A percentile compares a stretch with the other conserved stretches of the same genome.
phyloP scores from a whole-genome alignment of 2,888 invertebrate species.

The Apodemia hepburni region DNA sequence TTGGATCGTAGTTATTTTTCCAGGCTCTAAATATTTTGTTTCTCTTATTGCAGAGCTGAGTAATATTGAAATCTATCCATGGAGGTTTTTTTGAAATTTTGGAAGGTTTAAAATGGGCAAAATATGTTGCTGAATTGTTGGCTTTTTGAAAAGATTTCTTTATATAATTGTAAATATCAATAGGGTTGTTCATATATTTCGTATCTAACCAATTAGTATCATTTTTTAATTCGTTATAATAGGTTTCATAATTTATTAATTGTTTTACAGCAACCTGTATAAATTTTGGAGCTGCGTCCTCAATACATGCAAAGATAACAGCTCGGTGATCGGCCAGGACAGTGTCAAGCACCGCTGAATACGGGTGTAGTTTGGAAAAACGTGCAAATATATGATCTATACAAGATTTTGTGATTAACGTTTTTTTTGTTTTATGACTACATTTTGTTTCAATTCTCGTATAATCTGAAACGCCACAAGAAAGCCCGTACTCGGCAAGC shows the following conservation, averaged over 20 bases:
- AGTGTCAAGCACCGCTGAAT: slow-evolving; percentile 28
- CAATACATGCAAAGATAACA: slow-evolving; percentile 21
- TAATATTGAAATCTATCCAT: neutral
- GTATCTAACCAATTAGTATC: slow-evolving; percentile 19
- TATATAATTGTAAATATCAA: slow-evolving; percentile 18
- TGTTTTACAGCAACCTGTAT: slow-evolving; percentile 24
- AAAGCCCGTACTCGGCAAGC: neutral
- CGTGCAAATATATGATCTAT: slow-evolving; percentile 34
- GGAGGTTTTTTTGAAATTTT: neutral
- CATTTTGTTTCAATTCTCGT: slow-evolving; percentile 19
- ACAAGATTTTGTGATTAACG: slow-evolving; percentile 28
- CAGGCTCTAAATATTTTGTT: neutral
- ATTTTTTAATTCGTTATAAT: slow-evolving; percentile 20
- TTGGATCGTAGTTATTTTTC: neutral
- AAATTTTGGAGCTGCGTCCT: neutral
- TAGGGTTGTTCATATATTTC: slow-evolving; percentile 21
- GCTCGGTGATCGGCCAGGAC: slow-evolving; percentile 33
- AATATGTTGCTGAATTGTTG: neutral
- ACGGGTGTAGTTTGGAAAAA: slow-evolving; percentile 28
- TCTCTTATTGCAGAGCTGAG: neutral
- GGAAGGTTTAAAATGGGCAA: neutral
- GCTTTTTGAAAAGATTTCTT: slow-evolving; percentile 14
- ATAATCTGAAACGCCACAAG: slow-evolving; percentile 26
- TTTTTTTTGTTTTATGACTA: neutral
- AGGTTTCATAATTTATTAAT: slow-evolving; percentile 13